Evolutionary conservation across 2,113 vertebrate genomes (phyloP), one percentile per base, ranked within the genome.

Genomic region (Alexandromys fortis): DNA sequence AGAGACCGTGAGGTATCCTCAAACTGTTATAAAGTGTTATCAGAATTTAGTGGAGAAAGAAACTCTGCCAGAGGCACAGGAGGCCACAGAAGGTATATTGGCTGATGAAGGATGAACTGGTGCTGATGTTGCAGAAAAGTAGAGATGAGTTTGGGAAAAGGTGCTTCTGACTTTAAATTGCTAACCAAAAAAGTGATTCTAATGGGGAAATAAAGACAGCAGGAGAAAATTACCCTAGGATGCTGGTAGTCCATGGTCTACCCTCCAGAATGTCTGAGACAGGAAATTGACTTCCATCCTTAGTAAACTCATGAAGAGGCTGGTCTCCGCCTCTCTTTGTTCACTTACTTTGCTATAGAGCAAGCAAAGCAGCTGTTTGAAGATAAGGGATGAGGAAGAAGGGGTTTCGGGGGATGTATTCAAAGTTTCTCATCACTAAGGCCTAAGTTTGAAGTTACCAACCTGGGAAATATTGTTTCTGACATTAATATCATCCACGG

Each of bases 41-140:
- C 67, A 73, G 91, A 77, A 78, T 78, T 79, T 93, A 90, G 95
- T 78, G 61, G 16, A 82, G 35, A 77, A 7, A 86, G n/a, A 76
- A 68, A 13, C 38, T 75, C 42, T 93, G 81, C 92, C 65, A 65
- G 96, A 70, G 65, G 82, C 30, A 68, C 24, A 47, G 38, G 35
- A 42, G 52, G 52, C 47, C 55, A 45, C 38, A 89, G 73, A 81
- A 70, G 77, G 45, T 5, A 6, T 1, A 14, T 30, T 82, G 45
- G 7, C 72, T 65, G 88, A 90, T 72, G 65, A 90, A 70, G 49
- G 26, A 79, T 94, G 67, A 35, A 77, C 81, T 65, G 94, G 26
- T 77, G 73, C 67, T n/a, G 65, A 92, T 42, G 28, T 76, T 17
- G 81, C 77, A 91, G 38, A 77, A 88, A 86, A 70, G 61, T n/a